Percentiles rank a stretch among this genome's conserved stretches.
Conservation (phyloP, 2,113 vertebrate genomes). For the Fukomys damarensis region DNA sequence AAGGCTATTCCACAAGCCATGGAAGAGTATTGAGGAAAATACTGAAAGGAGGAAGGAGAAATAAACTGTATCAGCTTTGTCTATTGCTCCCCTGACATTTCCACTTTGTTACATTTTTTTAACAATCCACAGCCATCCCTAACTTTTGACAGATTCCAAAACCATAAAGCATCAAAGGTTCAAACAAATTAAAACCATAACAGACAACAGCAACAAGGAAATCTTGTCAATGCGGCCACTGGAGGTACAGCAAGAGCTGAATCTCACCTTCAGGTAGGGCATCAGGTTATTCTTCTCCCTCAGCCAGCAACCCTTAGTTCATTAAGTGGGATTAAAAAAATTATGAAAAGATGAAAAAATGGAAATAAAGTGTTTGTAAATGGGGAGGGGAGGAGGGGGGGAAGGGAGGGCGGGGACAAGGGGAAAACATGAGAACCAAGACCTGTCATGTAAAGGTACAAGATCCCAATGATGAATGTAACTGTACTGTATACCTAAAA, state of each 20-base stretch:
- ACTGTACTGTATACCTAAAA: too few species aligned
- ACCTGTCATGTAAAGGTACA: too few species aligned
- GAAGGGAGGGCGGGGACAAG: too few species aligned
- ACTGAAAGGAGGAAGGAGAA: background rate
- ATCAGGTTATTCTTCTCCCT: background rate
- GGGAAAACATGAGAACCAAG: too few species aligned
- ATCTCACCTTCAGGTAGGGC: background rate
- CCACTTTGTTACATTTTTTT: constrained; percentile 1
- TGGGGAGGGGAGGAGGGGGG: too few species aligned
- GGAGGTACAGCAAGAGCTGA: background rate
- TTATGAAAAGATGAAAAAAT: too few species aligned
- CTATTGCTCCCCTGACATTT: background rate
- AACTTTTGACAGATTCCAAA: background rate
- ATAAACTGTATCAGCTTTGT: background rate
- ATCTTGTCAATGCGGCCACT: background rate
- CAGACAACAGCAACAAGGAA: background rate
- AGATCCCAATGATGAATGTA: too few species aligned
- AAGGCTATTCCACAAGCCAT: background rate
- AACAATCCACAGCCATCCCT: background rate
- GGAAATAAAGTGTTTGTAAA: too few species aligned
- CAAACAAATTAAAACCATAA: background rate
- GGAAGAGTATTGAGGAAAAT: background rate
- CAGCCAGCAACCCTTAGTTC: background rate
- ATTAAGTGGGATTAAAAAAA: background rate
- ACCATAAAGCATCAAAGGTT: background rate